Base-by-base conservation (phyloP, 92 coral and sea anemone genomes). In the Porites lobata region DNA sequence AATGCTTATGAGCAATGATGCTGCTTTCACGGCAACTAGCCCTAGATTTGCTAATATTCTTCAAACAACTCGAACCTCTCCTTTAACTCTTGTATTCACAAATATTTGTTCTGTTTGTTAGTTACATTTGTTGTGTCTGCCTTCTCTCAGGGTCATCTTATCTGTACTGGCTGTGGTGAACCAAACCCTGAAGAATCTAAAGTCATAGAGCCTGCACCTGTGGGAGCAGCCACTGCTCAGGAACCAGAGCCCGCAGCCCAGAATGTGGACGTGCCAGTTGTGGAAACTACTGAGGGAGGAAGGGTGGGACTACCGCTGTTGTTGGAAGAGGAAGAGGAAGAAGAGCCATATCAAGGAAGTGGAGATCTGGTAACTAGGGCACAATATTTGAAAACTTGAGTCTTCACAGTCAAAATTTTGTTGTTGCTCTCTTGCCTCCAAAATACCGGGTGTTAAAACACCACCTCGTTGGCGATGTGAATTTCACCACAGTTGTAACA, bases 131-230 rank as follows among this genome's bases (percentile, higher is more conserved):
- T 21, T 53, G 53, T 32, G 21, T 6, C 2, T 50, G 26, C 4
- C 62, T 52, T 1, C 13, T 10, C 15, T 21, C 82, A 93, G 96
- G 96, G 93, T 2, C 89, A 69, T 68, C 79, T 93, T 63, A 87
- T 93, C 56, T 93, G 96, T 76, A 82, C 92, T 58, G 96, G 93
- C 15, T 76, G 83, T 77, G 89, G 76, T 24, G 83, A 85, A 19
- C 77, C 84, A 21, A 73, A 47, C 64, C 72, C 62, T 13, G 62
- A 73, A 8, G 81, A 73, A 0, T 20, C 81, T 62, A 17, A 63
- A 20, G 15, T 50, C 26, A 10, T 64, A 51, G 87, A 50, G 38
- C 7, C 80, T 24, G 8, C 26, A 63, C 7, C 81, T 9, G 87
- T 61, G 15, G 38, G 38, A 72, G 53, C 63, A 8, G 70, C 63